These are phyloP conservation scores for Carpatolechia fugitivella DNA, from an alignment of 2,888 invertebrate species.

Conservation along the genomic window DNA sequence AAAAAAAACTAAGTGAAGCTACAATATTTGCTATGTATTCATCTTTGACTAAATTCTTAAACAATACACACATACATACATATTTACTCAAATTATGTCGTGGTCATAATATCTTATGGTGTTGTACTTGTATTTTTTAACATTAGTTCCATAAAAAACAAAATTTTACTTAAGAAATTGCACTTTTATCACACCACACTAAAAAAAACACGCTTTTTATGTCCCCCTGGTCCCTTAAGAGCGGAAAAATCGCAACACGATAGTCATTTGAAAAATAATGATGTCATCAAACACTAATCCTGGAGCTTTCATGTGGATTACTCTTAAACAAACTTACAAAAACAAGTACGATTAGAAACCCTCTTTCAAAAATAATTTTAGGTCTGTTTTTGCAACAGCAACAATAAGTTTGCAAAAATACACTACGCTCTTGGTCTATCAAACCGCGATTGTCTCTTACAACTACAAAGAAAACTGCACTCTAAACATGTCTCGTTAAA, in stretches of 20 bases:
- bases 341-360: not conserved
- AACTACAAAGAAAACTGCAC: conserved; percentile 31
- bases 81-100: too few relatives aligned
- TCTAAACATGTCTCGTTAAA: conserved; percentile 15
- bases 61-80: too few relatives aligned
- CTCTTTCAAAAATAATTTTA: not conserved
- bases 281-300: conserved; percentile 80
- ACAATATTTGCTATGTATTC: too few relatives aligned
- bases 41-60: too few relatives aligned
- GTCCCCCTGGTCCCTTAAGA: conserved; percentile 47
- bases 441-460: conserved; percentile 41
- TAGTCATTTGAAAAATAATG: conserved; percentile 76
- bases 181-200: conserved; percentile 44
- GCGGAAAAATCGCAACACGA: conserved; percentile 68
- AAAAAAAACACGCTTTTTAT: conserved; percentile 38
- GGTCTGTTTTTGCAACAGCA: conserved; percentile 4
- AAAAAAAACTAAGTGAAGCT: too few relatives aligned
- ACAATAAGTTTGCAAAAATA: conserved; percentile 9
- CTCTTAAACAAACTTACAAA: conserved; percentile 32
- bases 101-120: too few relatives aligned
- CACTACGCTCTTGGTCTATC: conserved; percentile 27
- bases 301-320: conserved; percentile 79
- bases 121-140: too few relatives aligned
- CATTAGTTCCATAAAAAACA: not conserved
- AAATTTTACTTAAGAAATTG: conserved; percentile 40